Evolutionary conservation across 2,797 vertebrate genomes (phyloP), one percentile per base, ranked within the genome.

Genomic region (Chrosomus eos): DNA sequence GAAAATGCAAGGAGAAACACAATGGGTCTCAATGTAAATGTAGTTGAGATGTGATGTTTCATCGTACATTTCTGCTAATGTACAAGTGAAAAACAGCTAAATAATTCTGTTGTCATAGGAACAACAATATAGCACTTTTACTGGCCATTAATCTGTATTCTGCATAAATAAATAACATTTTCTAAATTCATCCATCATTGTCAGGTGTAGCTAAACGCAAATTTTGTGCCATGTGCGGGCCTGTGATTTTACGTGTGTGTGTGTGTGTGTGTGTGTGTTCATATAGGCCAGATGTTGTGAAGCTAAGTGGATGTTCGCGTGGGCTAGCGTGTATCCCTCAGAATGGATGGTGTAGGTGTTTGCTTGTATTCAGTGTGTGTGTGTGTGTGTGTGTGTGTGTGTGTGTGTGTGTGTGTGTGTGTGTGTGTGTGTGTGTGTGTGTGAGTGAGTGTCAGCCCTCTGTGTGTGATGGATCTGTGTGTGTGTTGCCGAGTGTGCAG

Each of bases 341-440:
- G 11, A 83, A 67, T 64, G 62, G 53, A 71, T 68, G 18, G 72
- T 78, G 85, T 82, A 58, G 68, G 79, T 77, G 71, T 82, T 26
- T 82, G 66, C 51, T 53, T 66, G 72, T 76, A 53, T 76, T 81
- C 45, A n/a, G 38, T 82, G 45, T 48, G 45, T 82, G 48, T 71
- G 67, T 55, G 79, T 81, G 78, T 40, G 78, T 74, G 43, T 72
- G 67, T 36, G 48, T 80, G 67, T 1, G 38, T 64, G 76, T 80
- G 76, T 62, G 76, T 43, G 40, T 81, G 45, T 70, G 67, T 55
- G 33, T 62, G 71, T 80, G 77, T 38, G 77, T 80, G 55, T 78
- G 64, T n/a, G n/a, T 82, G 70, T 76, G 48, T 40, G 43, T 45
- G 43, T 81, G 48, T 55, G 67, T 55, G 33, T 62, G 79, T 81